phyloP scores from a whole-genome alignment of 1,140 invertebrate species.

The Grapholita molesta region DNA sequence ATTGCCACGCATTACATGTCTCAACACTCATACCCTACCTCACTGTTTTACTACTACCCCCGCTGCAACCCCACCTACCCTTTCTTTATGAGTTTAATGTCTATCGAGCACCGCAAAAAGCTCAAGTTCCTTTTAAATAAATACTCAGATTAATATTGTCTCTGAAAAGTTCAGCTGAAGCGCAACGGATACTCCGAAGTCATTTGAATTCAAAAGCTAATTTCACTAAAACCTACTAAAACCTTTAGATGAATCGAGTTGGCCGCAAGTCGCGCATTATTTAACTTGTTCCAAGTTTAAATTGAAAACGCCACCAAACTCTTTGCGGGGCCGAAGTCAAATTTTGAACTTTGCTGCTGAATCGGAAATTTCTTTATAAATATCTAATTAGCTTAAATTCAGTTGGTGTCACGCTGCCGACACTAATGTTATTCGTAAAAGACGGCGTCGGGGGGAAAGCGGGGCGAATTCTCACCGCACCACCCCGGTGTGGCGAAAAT shows the following conservation, averaged over 20 bases:
- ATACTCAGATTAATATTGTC: constrained; percentile 32
- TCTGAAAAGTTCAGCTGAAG: constrained; percentile 36
- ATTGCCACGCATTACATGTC: constrained; percentile 29
- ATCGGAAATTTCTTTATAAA: constrained; percentile 78
- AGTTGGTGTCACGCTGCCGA: constrained; percentile 74
- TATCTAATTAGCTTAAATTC: constrained; percentile 77
- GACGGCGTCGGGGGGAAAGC: constrained; percentile 50
- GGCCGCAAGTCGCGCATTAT: constrained; percentile 68
- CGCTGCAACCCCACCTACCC: neutral
- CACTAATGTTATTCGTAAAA: constrained; percentile 75
- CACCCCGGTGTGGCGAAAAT: constrained; percentile 53
- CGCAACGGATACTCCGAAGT: constrained; percentile 56
- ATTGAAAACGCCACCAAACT: constrained; percentile 74
- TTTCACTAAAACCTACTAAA: constrained; percentile 64
- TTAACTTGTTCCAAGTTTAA: constrained; percentile 76
- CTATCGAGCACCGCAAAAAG: constrained; percentile 2
- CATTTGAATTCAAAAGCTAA: constrained; percentile 72
- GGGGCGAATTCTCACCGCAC: constrained; percentile 19
- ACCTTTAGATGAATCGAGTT: constrained; percentile 69
- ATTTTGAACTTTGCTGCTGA: constrained; percentile 76
- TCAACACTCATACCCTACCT: constrained; percentile 21
- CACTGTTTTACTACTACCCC: constrained; percentile 22
- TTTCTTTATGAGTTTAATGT: neutral
- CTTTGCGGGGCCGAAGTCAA: constrained; percentile 70
- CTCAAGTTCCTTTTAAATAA: constrained; percentile 5